Percentiles rank a stretch among this genome's conserved stretches.
These are phyloP conservation scores for Oophaga sylvatica DNA, from an alignment of 2,797 vertebrate species.

Conservation along the genomic window DNA sequence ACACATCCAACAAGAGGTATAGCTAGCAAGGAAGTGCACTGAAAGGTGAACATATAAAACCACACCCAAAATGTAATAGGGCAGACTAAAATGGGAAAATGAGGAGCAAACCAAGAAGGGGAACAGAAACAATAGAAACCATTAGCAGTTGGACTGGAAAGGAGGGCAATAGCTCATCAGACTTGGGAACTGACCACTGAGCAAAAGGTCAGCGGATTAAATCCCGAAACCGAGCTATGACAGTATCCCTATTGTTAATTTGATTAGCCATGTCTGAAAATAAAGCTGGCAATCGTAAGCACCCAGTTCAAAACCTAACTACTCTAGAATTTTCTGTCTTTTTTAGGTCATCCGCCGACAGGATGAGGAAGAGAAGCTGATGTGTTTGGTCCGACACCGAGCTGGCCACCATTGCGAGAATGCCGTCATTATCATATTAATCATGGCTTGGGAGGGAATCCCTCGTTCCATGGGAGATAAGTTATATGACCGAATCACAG, in stretches of 20 bases:
- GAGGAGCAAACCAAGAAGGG: no score
- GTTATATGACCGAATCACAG: conserved; percentile 89
- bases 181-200: no score
- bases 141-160: no score
- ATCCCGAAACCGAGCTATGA: no score
- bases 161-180: no score
- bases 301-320: rapidly evolving
- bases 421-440: conserved; percentile 92
- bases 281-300: background rate
- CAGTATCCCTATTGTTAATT: background rate
- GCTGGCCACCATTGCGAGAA: conserved; percentile 93
- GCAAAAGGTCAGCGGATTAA: no score
- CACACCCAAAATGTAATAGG: no score
- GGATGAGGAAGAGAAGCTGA: conserved; percentile 88
- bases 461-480: conserved; percentile 85
- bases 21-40: no score
- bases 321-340: background rate
- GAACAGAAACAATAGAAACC: no score
- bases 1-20: no score
- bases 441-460: conserved; percentile 97
- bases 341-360: conserved; percentile 89
- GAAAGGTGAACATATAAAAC: no score
- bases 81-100: no score
- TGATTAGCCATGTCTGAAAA: background rate
- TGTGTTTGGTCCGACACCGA: conserved; percentile 93